Conservation (phyloP, 2,888 invertebrate genomes). For the Tholera decimalis region DNA sequence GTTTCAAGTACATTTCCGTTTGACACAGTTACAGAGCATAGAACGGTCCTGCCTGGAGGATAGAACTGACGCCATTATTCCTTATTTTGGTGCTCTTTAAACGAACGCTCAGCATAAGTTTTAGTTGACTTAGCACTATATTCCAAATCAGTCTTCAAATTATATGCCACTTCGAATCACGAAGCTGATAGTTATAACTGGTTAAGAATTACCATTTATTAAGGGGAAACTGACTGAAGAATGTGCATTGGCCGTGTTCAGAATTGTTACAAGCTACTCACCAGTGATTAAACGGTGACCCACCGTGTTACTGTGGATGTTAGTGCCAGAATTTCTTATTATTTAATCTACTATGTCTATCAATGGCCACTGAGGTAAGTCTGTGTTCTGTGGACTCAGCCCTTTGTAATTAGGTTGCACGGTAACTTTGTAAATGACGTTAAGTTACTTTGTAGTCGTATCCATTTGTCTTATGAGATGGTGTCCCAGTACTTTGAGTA, state of each 20-base stretch:
- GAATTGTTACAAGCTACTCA: background rate
- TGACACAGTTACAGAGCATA: slow-evolving; percentile 55
- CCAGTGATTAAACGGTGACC: too few relatives aligned
- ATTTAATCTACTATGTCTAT: too few relatives aligned
- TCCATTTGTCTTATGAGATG: slow-evolving; percentile 41
- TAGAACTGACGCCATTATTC: too few relatives aligned
- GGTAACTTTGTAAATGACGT: slow-evolving; percentile 57
- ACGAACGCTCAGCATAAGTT: background rate
- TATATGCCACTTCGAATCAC: background rate
- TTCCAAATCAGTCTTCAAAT: background rate
- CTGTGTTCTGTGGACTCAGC: slow-evolving; percentile 9
- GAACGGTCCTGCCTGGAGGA: background rate
- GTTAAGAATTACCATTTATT: background rate
- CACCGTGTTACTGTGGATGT: too few relatives aligned
- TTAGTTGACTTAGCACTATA: background rate
- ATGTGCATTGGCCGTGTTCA: too few relatives aligned
- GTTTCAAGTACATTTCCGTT: slow-evolving; percentile 73
- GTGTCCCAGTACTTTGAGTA: slow-evolving; percentile 30
- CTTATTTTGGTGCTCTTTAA: background rate
- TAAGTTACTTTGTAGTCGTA: slow-evolving; percentile 46
- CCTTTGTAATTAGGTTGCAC: slow-evolving; percentile 70
- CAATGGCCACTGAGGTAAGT: background rate
- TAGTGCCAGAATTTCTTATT: too few relatives aligned
- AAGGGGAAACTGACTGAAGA: too few relatives aligned
- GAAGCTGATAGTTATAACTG: background rate